Evolutionary conservation across 2,888 invertebrate genomes (phyloP), one percentile per base, ranked within the genome.

Genomic region (Tetropium fuscum): DNA sequence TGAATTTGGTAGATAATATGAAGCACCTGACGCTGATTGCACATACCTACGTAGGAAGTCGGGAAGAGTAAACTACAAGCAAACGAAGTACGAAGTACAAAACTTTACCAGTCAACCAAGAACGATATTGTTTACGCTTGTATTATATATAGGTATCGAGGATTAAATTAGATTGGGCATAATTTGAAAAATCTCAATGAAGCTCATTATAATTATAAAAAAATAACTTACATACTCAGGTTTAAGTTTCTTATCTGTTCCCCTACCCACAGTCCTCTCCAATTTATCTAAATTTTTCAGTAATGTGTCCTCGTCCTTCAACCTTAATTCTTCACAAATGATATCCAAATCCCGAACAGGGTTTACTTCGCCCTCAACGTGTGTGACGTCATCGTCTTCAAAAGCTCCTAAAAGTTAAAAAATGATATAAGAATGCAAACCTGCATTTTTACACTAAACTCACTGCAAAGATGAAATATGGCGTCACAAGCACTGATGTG

Each of bases 401-500:
- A 99, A 99, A 5, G 95, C 97, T 77, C 96, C 96, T 96, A 57
- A 38, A 49, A 44, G 44, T 30, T 47, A 55, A 36, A 47, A 41
- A 34, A 56, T 32, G 30, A 32, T 36, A 57, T 57, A 38, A 30
- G 15, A n/a, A n/a, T n/a, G 40, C 20, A 25, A 15, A 27, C n/a
- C 25, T 11, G 11, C 15, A 25, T 3, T 19, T 1, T 20, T 5
- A 40, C 2, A 20, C 0, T n/a, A 16, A 44, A 90, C 94, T 91
- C 85, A 96, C 99, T 90, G 78, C 95, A 94, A 66, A 99, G 87
- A 83, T 99, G 97, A 80, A 98, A 98, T 73, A 99, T 91, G 32
- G 97, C 96, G 82, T 99, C 99, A 80, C 99, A 99, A 10, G 98
- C 98, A 80, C 92, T 94, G 77, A 99, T 98, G 83, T 99, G 97